phyloP scores from a whole-genome alignment of 2,113 vertebrate species.

The Neolamprologus caudopunctatus region DNA sequence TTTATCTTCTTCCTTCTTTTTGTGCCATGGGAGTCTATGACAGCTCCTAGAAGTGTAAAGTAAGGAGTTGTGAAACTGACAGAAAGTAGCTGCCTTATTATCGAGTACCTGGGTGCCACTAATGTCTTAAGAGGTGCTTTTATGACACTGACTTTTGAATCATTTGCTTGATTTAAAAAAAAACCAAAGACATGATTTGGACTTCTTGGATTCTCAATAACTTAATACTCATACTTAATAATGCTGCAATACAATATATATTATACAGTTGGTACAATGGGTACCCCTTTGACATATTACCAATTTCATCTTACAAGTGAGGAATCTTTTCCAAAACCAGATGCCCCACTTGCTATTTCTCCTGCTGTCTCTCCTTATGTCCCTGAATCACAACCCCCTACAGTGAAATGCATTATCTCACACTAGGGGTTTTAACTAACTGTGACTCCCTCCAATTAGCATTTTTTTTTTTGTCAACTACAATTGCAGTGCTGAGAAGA shows the following conservation, averaged over 20 bases:
- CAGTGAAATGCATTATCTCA: conserved; percentile 7
- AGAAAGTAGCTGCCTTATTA: not conserved
- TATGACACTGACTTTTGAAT: not conserved
- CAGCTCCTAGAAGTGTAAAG: not conserved
- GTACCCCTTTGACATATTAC: not conserved
- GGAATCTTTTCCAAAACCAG: not conserved
- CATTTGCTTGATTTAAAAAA: not conserved
- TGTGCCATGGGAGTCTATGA: not conserved
- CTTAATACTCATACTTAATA: not conserved
- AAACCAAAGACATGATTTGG: not conserved
- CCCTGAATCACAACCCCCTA: not conserved
- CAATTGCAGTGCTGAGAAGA: not conserved
- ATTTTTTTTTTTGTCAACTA: not conserved
- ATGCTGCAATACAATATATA: not conserved
- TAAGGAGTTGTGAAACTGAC: not conserved
- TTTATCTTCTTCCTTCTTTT: not conserved
- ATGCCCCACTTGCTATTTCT: not conserved
- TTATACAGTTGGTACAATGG: not conserved
- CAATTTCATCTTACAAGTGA: not conserved
- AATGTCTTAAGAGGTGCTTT: not conserved
- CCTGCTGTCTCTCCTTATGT: conserved; percentile 9
- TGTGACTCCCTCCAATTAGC: conserved; percentile 37
- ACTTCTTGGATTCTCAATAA: not conserved
- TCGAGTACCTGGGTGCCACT: not conserved
- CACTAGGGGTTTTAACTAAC: conserved; percentile 44